Base-by-base conservation (phyloP, 1,140 invertebrate species). In the Lysiphlebus fabarum region DNA sequence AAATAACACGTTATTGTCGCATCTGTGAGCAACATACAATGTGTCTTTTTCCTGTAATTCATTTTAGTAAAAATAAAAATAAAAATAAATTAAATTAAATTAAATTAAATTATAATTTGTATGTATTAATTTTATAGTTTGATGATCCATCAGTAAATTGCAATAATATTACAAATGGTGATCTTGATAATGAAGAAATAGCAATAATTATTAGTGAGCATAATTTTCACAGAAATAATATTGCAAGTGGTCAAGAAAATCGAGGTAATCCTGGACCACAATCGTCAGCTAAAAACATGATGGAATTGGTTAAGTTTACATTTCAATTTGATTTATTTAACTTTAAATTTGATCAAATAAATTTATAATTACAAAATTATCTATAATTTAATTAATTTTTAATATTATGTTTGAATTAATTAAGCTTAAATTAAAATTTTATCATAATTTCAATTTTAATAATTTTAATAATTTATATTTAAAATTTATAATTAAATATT, bases 221-320 rank as follows among this genome's bases (percentile, higher is more conserved):
- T 64, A 86, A 86, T 68, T 63, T 71, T 8, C 65, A 81, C 41
- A 69, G 83, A 17, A 74, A 76, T 58, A 62, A 64, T 14, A 73
- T 85, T 49, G 82, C 83, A 1, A 70, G 53, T 5, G 81, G 82
- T 2, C 58, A 69, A 38, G 81, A 85, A 64, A 64, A 42, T 1
- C 62, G 78, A 37, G 83, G 83, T 50, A 68, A 69, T 33, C 78
- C 78, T 8, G 82, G 82, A 38, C 81, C 82, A 7, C 83, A 84
- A 61, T 82, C 78, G 6, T 54, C 71, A n/a, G 82, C 82, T 0
- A 67, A 77, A 37, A 81, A 82, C 62, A 85, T 85, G 83, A 75
- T 75, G 67, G 67, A 78, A 62, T 56, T 86, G 68, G 81, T 84
- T 72, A 49, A 49, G 50, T 17, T 64, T 45, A 51, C 9, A 45